Evolutionary conservation across 2,797 vertebrate genomes (phyloP), one percentile per base, ranked within the genome.

Genomic region (Lutra lutra): DNA sequence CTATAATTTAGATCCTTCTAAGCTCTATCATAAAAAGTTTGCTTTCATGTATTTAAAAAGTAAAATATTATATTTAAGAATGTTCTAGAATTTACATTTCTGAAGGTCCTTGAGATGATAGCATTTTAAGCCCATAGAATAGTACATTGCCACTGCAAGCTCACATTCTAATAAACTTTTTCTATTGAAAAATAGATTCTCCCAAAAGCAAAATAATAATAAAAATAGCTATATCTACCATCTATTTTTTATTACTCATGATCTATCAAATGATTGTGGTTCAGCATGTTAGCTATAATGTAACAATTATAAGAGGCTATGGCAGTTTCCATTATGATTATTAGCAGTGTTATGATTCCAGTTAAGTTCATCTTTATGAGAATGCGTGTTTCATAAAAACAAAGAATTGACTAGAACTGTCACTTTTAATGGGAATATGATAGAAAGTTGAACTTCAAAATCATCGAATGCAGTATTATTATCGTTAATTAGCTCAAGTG

Each of bases 391-490:
- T 93, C 29, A 7, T 86, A 85, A 78, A 86, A 66, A 86, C 38
- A 92, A 48, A 80, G 56, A 95, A 86, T 70, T 89, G 64, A 90
- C 25, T 35, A 83, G 35, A 95, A 91, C 51, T 87, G 64, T 48
- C 64, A 89, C 32, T 62, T 94, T 93, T 95, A 92, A 93, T 97
- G 72, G 43, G 64, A 96, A 94, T 89, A 60, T 94, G 64, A 93
- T 93, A 38, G n/a, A 94, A 95, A 89, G 54, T 91, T 96, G 29
- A 94, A 92, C 84, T 97, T 97, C 25, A 68, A 5, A 73, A 89
- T 96, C 54, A 87, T 77, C 21, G 62, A 95, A 60, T 82, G 11
- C 29, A 68, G 23, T 75, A 64, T 91, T 93, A 89, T 78, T 93
- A 60, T 66, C 9, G 11, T 82, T 93, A 96, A 62, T 93, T 68